These are phyloP conservation scores for Ooceraea biroi DNA, from an alignment of 1,140 invertebrate species.

Conservation along the genomic window DNA sequence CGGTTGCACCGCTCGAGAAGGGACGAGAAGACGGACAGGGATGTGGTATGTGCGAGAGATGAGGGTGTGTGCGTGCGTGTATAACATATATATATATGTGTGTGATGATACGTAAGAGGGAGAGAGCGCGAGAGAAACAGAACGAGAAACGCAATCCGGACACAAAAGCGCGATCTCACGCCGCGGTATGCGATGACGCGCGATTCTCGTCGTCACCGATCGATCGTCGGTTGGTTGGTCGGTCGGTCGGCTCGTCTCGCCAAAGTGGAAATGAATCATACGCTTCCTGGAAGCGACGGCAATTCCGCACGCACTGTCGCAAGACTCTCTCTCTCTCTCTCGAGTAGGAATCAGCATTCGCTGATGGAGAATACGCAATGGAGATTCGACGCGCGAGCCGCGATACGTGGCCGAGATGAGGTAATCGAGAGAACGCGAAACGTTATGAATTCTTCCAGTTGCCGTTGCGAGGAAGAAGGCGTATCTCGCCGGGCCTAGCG, in stretches of 20 bases:
- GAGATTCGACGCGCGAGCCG: conserved; percentile 33
- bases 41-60: not conserved
- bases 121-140: conserved; percentile 23
- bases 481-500: conserved; percentile 69
- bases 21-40: not conserved
- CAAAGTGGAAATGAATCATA: conserved; percentile 73
- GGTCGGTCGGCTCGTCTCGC: conserved; percentile 50
- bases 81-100: no score
- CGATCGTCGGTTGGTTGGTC: conserved; percentile 15
- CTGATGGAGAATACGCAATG: not conserved
- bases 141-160: conserved; percentile 1
- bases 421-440: not conserved
- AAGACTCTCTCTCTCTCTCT: not conserved
- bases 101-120: no score
- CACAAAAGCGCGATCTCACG: conserved; percentile 43
- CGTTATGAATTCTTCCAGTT: conserved; percentile 1
- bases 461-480: conserved; percentile 43
- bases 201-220: conserved; percentile 55
- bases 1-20: not conserved
- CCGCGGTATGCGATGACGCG: conserved; percentile 12
- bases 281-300: conserved; percentile 69
- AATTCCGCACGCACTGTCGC: not conserved
- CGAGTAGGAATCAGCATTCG: conserved; percentile 16
- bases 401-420: not conserved
- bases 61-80: not conserved